Conservation (phyloP, 2,797 vertebrate species). For the Scomberomorus guttatus region DNA sequence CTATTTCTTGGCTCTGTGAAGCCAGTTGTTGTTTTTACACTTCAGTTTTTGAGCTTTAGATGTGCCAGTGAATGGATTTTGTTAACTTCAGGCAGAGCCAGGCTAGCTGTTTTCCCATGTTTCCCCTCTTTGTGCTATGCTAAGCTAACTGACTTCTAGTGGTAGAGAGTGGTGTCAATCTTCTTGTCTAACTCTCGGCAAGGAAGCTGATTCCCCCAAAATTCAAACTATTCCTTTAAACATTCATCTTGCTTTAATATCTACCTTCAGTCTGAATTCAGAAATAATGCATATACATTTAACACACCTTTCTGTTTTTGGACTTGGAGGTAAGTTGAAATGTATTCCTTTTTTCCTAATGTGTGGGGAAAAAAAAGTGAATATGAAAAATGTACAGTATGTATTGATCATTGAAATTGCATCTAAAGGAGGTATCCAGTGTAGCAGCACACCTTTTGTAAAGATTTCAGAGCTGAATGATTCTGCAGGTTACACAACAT, state of each 20-base stretch:
- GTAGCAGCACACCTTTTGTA: neutral
- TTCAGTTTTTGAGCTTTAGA: neutral
- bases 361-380: neutral
- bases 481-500: neutral
- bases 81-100: no score
- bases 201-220: neutral
- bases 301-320: neutral
- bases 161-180: neutral
- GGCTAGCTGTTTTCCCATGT: neutral
- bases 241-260: neutral
- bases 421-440: no score
- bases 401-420: neutral
- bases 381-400: neutral
- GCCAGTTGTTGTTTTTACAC: neutral
- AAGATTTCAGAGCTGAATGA: neutral
- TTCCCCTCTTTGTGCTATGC: neutral
- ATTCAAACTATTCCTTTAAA: neutral
- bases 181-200: neutral
- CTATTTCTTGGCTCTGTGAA: no score
- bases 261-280: constrained; percentile 2
- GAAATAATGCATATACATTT: neutral
- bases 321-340: neutral
- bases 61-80: no score
- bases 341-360: neutral
- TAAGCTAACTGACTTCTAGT: neutral